Base-by-base conservation (phyloP, 1,140 invertebrate genomes). In the Drosophila orena region DNA sequence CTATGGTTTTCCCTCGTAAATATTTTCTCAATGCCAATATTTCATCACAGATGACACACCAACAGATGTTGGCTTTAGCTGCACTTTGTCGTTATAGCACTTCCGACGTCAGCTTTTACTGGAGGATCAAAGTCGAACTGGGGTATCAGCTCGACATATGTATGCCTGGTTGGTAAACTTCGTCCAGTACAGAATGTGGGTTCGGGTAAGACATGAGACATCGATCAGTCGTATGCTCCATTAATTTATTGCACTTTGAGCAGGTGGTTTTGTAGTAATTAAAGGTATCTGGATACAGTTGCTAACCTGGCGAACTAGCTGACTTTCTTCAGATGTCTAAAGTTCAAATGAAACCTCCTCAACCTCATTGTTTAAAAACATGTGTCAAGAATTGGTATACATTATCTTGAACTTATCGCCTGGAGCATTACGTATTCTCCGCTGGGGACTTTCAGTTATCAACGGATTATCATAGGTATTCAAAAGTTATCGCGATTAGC, bases 51-150 rank as follows among this genome's bases (percentile, higher is more conserved):
- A 53, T 75, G 72, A 75, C 72, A 75, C 72, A 75, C 14, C 17
- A 17, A 17, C n/a, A 38, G 46, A 35, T 57, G 22, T 27, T 54
- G 38, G 40, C 44, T 55, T 44, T 43, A 10, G 30, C 12, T 55
- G 24, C 24, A 55, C 17, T 34, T 42, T 47, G 27, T 42, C 22
- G 27, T n/a, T 38, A 24, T 7, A 46, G 17, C 40, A 53, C 35
- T 52, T 53, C 5, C 71, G 72, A 75, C 72, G 60, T 75, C 71
- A 75, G 72, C 42, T 60, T 66, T 75, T 65, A 42, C 46, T 42
- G 15, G 14, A 42, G 20, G 46, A 55, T 47, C 72, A 75, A 75
- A 75, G 72, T 75, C 72, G 73, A 64, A 30, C 50, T 11, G 6
- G 10, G 42, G 4, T 35, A 38, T 27, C 42, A 56, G 60, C 20